Conservation (phyloP, 2,888 invertebrate species). For the Lumbricus terrestris region DNA sequence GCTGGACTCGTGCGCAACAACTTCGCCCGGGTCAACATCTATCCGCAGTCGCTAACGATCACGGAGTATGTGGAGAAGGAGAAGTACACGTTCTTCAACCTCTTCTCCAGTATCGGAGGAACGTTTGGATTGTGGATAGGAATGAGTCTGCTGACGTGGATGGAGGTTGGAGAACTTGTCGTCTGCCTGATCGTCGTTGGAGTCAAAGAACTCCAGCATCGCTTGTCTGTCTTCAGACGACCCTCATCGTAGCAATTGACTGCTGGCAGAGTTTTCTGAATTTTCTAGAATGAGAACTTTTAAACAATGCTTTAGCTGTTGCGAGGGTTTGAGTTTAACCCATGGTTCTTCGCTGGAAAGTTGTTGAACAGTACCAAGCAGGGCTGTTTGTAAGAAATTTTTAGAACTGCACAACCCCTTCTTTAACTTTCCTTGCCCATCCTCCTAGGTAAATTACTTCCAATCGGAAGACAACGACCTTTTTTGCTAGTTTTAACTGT, state of each 20-base stretch:
- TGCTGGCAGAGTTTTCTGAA: not conserved
- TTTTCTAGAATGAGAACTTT: not conserved
- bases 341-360: no score
- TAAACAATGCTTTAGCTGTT: no score
- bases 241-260: not conserved
- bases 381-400: no score
- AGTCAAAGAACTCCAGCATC: not conserved
- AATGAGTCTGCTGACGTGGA: slow-evolving; percentile 30
- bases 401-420: no score
- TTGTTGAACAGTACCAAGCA: no score
- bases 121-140: slow-evolving; percentile 32
- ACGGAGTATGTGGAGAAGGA: slow-evolving; percentile 18
- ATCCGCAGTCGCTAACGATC: slow-evolving; percentile 14
- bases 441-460: no score
- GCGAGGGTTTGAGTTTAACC: no score
- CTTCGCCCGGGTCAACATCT: slow-evolving; percentile 29
- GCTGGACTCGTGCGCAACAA: slow-evolving; percentile 26
- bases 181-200: not conserved
- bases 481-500: no score
- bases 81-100: slow-evolving; percentile 21
- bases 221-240: not conserved
- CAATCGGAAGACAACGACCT: no score
- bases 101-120: slow-evolving; percentile 31
- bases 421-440: no score
- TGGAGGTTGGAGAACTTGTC: slow-evolving; percentile 24